Evolutionary conservation across 2,797 vertebrate genomes (phyloP).

Genomic region (Sebastes itinus): DNA sequence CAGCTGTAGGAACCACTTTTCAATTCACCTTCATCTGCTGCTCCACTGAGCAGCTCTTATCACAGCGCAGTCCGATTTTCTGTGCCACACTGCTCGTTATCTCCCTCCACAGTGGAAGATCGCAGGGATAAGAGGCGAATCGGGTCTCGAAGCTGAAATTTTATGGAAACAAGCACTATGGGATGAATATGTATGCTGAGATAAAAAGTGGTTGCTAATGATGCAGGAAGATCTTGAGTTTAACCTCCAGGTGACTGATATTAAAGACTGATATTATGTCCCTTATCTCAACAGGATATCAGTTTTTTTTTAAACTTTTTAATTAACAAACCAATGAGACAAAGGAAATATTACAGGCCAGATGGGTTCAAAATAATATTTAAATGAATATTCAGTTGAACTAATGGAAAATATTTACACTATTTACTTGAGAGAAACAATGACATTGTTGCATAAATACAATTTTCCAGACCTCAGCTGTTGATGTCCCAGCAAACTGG

Average conservation of each 20-base stretch:
- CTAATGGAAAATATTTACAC: not conserved
- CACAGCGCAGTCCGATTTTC: not conserved
- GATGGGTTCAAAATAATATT: not conserved
- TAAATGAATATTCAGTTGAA: not conserved
- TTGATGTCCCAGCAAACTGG: not conserved
- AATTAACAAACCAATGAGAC: not conserved
- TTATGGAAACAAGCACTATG: not conserved
- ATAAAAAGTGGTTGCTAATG: not conserved
- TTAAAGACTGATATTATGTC: not conserved
- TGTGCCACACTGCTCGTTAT: constrained; percentile 7
- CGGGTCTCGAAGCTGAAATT: not conserved
- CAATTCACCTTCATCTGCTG: constrained; percentile 23
- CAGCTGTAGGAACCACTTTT: constrained; percentile 8
- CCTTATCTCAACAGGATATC: not conserved
- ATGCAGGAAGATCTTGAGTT: not conserved
- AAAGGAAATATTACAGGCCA: not conserved
- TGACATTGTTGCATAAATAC: not conserved
- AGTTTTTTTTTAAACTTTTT: not conserved
- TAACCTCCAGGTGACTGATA: not conserved
- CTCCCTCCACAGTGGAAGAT: not conserved
- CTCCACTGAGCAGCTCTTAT: constrained; percentile 13
- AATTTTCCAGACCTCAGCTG: not conserved
- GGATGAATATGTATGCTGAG: not conserved
- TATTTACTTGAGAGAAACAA: not conserved
- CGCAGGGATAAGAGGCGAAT: not conserved